These are phyloP conservation scores for Pseudopodoces humilis DNA, from an alignment of 2,113 vertebrate genomes.

Conservation along the genomic window DNA sequence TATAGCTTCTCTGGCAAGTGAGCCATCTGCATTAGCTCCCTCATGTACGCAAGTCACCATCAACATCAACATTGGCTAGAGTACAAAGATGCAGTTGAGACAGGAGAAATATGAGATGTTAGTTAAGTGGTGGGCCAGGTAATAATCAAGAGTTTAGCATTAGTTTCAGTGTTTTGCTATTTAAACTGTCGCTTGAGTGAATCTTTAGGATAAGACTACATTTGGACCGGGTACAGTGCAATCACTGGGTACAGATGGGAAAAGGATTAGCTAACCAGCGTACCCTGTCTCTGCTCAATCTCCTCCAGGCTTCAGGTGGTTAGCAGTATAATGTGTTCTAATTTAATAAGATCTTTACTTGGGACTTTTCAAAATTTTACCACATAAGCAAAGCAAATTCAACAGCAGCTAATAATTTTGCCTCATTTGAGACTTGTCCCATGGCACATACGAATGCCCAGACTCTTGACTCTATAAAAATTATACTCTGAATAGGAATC, in stretches of 20 bases:
- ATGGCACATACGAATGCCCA: background rate
- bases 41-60: background rate
- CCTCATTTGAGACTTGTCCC: background rate
- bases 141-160: background rate
- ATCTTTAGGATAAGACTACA: background rate
- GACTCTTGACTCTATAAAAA: background rate
- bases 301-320: background rate
- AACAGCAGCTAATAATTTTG: background rate
- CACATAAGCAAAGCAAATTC: background rate
- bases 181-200: background rate
- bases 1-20: background rate
- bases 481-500: background rate
- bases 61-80: background rate
- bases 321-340: background rate
- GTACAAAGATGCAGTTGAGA: background rate
- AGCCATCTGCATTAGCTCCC: background rate
- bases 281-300: background rate
- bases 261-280: background rate
- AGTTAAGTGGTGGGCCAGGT: background rate
- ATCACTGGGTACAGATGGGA: background rate
- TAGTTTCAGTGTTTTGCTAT: background rate
- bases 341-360: background rate
- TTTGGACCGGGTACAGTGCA: background rate
- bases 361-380: background rate
- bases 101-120: background rate